These are phyloP conservation scores for Ammodytes dubius DNA, from an alignment of 2,113 vertebrate genomes.

Conservation along the genomic window DNA sequence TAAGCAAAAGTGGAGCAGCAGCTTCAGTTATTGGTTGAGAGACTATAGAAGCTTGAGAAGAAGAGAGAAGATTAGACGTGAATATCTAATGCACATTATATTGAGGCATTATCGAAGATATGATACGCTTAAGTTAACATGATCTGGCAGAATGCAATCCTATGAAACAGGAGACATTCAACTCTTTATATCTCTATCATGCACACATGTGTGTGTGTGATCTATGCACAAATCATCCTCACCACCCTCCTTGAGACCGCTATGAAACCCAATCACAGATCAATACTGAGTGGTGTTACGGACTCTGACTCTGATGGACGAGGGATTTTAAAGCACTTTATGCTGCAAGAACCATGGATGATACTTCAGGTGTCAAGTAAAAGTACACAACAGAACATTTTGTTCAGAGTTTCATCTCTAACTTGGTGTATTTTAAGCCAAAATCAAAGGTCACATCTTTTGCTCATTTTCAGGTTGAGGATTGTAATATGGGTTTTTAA, in stretches of 20 bases:
- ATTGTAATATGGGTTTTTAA: too few relatives aligned
- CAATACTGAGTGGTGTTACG: conserved; percentile 69
- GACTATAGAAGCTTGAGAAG: conserved; percentile 15
- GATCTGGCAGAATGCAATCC: conserved; percentile 49
- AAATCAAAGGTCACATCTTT: too few relatives aligned
- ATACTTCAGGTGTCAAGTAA: not conserved
- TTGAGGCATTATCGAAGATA: conserved; percentile 38
- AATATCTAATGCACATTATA: conserved; percentile 37
- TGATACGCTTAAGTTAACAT: conserved; percentile 43
- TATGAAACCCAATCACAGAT: conserved; percentile 77
- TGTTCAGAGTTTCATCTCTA: not conserved
- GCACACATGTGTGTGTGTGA: conserved; percentile 13
- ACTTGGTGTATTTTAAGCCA: not conserved
- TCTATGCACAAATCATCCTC: conserved; percentile 47
- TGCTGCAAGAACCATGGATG: conserved; percentile 1
- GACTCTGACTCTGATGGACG: conserved; percentile 10
- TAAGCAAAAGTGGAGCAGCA: conserved; percentile 44
- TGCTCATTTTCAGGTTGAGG: too few relatives aligned
- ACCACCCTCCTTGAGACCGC: conserved; percentile 55
- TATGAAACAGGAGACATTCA: conserved; percentile 65
- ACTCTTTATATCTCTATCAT: conserved; percentile 18
- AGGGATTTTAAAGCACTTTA: conserved; percentile 21
- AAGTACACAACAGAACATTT: not conserved
- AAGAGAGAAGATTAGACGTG: conserved; percentile 6
- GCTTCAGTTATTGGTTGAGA: conserved; percentile 43